Base-by-base conservation (phyloP, 1,140 invertebrate genomes). In the Drosophila malerkotliana region DNA sequence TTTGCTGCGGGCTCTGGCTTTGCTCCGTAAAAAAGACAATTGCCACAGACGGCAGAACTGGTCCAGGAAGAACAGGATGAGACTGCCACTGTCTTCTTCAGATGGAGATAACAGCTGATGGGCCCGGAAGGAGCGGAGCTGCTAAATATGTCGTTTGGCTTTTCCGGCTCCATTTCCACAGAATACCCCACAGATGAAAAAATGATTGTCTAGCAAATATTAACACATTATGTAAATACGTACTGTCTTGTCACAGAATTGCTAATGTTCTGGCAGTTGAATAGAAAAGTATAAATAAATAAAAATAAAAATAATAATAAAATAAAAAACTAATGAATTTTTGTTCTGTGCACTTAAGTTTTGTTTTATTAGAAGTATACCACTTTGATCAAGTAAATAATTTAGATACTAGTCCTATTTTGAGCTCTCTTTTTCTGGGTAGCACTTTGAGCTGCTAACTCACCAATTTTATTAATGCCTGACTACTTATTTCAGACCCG, bases 1-100 rank as follows among this genome's bases (percentile, higher is more conserved):
- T 72, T 64, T 68, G 83, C 82, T 66, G 63, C 59, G 82, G 60
- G 63, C 67, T 62, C 76, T 45, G 57, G 63, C 67, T 66, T 67
- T 45, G 56, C 56, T 57, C 51, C 53, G 34, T 24, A 32, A 52
- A 49, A 49, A 45, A 62, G 34, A 64, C 63, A 67, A 52, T 47
- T 15, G 41, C 41, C 41, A 44, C 2, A 44, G 41, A 44, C 7
- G 41, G 34, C 18, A 28, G 15, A 34, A n/a, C 15, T 28, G 24
- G 12, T 12, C 28, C 37, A 18, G 10, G 48, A 54, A 8, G 9
- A 37, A 37, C 14, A 45, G 39, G n/a, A 18, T 9, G 28, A 24
- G 14, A 63, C 47, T 57, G 52, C 57, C 34, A 37, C 3, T 37
- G 57, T 60, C 63, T 60, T 66, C 75, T 72, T 10, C 44, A 71